Evolutionary conservation across 2,113 vertebrate species (phyloP).

Genomic region (Riparia riparia): DNA sequence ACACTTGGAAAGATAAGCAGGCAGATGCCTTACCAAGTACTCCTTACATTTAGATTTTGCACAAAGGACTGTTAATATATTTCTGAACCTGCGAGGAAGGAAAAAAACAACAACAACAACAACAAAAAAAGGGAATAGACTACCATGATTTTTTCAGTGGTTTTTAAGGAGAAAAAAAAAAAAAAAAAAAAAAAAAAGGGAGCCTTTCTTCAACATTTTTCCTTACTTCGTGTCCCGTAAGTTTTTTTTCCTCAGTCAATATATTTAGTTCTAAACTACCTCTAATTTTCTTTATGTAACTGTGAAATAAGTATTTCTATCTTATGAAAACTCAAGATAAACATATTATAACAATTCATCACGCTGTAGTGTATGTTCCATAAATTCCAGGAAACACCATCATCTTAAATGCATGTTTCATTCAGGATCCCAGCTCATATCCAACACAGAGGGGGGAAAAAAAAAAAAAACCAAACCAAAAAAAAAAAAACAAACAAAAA

Average conservation of each 20-base stretch:
- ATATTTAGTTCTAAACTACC: background rate
- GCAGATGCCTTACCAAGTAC: background rate
- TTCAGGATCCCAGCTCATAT: background rate
- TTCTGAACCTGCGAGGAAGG: background rate
- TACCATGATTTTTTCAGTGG: background rate
- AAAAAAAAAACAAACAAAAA: background rate
- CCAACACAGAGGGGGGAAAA: background rate
- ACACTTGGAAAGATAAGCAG: background rate
- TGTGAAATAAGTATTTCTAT: background rate
- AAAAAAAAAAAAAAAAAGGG: background rate
- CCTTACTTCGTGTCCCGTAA: background rate
- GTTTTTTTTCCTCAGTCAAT: background rate
- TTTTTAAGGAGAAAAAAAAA: background rate
- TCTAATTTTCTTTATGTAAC: background rate
- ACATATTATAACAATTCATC: slow-evolving; percentile 1
- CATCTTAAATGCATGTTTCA: background rate
- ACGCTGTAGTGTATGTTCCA: background rate
- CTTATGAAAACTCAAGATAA: background rate
- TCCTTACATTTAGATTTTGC: background rate
- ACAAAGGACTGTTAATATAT: background rate
- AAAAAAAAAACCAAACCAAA: background rate
- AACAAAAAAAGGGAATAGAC: rapidly evolving
- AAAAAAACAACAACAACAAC: too few relatives aligned
- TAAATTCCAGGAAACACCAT: background rate
- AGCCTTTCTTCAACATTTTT: background rate